Conservation (phyloP, 2,113 vertebrate species). For the Plotosus lineatus region DNA sequence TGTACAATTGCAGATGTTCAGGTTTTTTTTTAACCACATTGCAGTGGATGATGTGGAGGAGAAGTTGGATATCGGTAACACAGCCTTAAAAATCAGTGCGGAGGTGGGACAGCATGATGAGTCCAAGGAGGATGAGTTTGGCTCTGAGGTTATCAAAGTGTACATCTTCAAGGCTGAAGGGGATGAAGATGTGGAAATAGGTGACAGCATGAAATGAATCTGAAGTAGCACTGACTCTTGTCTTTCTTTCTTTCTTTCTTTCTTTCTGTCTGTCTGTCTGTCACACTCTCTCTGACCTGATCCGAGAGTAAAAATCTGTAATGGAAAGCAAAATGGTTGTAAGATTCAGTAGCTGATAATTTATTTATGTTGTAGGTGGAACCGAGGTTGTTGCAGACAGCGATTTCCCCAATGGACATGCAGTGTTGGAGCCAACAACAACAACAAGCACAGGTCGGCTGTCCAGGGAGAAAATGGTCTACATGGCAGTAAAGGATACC, state of each 20-base stretch:
- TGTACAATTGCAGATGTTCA: neutral
- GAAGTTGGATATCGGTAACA: conserved; percentile 91
- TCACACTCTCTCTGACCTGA: neutral
- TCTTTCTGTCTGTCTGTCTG: neutral
- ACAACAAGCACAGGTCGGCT: conserved; percentile 82
- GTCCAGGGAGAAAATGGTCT: conserved; percentile 97
- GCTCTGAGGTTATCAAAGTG: conserved; percentile 98
- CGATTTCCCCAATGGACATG: conserved; percentile 91
- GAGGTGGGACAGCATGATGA: conserved; percentile 85
- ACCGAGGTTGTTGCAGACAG: conserved; percentile 97
- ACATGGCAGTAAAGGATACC: conserved; percentile 96
- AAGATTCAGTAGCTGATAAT: too few species aligned
- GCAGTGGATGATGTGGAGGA: conserved; percentile 97
- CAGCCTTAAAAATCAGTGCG: conserved; percentile 91
- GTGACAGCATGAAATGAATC: conserved; percentile 63
- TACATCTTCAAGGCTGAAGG: conserved; percentile 99
- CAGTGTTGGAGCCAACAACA: conserved; percentile 85
- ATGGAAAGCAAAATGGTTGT: neutral
- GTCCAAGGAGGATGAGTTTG: conserved; percentile 88
- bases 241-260: neutral
- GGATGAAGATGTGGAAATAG: conserved; percentile 98
- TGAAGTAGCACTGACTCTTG: neutral
- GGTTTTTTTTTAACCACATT: conserved; percentile 44
- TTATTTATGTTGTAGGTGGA: conserved; percentile 76
- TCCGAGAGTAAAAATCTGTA: neutral